Conservation (phyloP, 2,797 vertebrate species). For the Melanogrammus aeglefinus region DNA sequence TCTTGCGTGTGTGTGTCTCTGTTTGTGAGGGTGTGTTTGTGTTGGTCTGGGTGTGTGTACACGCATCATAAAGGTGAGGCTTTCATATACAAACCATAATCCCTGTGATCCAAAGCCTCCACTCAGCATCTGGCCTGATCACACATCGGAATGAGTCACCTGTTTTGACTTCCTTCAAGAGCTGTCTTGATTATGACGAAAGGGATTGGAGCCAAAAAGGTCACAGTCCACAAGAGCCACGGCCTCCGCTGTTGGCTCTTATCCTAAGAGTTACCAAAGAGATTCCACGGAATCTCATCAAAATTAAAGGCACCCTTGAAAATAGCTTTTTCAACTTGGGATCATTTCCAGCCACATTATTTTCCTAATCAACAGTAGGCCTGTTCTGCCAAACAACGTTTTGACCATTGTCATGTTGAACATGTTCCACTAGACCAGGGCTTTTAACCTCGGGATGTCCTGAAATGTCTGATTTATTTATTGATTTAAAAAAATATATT, state of each 20-base stretch:
- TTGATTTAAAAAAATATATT: too few relatives aligned
- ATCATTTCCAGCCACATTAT: background rate
- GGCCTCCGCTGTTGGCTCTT: too few relatives aligned
- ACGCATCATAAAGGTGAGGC: constrained; percentile 29
- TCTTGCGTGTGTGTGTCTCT: background rate
- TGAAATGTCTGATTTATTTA: too few relatives aligned
- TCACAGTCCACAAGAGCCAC: background rate
- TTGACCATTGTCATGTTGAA: too few relatives aligned
- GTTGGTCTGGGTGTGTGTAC: constrained; percentile 6
- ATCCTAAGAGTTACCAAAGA: background rate
- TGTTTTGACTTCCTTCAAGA: background rate
- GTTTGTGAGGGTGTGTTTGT: background rate
- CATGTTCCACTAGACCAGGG: background rate
- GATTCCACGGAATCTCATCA: background rate
- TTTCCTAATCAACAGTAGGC: background rate
- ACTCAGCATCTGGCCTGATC: constrained; percentile 34
- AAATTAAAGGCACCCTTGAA: background rate
- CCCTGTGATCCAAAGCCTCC: constrained; percentile 20
- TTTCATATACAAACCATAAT: constrained; percentile 20
- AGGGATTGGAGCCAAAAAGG: background rate
- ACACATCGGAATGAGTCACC: background rate
- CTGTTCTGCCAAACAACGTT: background rate
- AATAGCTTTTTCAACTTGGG: background rate
- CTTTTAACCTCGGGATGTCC: too few relatives aligned
- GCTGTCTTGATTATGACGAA: background rate